Evolutionary conservation across 2,113 vertebrate species (phyloP).

Genomic region (Zapus hudsonius): DNA sequence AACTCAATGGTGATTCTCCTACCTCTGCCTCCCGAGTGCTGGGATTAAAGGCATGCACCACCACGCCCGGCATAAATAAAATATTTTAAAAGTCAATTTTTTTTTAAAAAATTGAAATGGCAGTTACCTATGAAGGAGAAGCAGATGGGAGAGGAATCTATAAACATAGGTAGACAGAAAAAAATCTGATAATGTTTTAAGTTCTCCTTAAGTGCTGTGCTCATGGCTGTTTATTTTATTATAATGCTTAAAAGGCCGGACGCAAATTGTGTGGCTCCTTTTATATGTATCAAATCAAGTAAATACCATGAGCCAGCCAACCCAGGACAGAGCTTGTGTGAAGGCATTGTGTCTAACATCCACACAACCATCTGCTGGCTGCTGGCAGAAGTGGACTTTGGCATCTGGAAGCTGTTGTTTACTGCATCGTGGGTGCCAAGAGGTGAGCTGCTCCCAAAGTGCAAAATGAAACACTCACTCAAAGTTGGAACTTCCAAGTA

Average conservation of each 20-base stretch:
- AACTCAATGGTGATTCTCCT: too few species aligned
- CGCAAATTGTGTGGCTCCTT: not conserved
- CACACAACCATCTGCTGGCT: not conserved
- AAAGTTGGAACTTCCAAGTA: conserved; percentile 74
- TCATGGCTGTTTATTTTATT: not conserved
- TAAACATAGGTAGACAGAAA: not conserved
- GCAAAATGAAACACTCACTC: conserved; percentile 84
- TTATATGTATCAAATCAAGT: not conserved
- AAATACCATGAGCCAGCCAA: not conserved
- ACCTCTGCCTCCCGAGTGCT: too few species aligned
- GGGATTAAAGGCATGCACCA: too few species aligned
- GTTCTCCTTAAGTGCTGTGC: not conserved
- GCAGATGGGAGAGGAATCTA: not conserved
- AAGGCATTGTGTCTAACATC: not conserved
- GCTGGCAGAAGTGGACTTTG: not conserved
- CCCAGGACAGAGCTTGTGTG: not conserved
- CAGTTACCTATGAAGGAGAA: not conserved
- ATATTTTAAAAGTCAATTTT: too few species aligned
- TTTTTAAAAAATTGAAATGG: conserved; percentile 8
- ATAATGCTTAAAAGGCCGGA: conserved; percentile 12
- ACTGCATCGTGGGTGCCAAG: not conserved
- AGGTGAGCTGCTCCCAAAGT: conserved; percentile 69
- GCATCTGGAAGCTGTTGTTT: conserved; percentile 51
- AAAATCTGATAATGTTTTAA: not conserved
- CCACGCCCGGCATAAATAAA: too few species aligned